Percentiles rank a stretch among this genome's conserved stretches.
Evolutionary conservation across 1,140 invertebrate genomes (phyloP).

Genomic region (Contarinia nasturtii): DNA sequence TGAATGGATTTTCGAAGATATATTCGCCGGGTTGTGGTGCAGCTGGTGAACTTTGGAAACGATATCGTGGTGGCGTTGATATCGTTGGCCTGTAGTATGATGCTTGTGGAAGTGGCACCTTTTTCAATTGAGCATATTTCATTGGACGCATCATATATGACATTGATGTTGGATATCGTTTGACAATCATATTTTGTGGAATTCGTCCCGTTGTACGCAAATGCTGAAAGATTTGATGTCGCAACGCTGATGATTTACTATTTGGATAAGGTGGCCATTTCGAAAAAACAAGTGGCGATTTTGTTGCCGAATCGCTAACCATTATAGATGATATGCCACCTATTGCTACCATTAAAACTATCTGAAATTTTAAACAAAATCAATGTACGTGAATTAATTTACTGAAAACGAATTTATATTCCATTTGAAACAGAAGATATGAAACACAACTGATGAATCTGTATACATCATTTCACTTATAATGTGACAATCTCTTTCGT

Average conservation of each 20-base stretch:
- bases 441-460: too few species aligned
- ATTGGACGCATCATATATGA: neutral
- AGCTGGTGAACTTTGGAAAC: neutral
- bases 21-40: conserved; percentile 1
- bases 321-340: neutral
- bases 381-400: too few species aligned
- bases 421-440: too few species aligned
- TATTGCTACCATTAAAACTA: too few species aligned
- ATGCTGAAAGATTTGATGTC: neutral
- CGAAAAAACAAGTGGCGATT: neutral
- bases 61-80: neutral
- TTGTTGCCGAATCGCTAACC: neutral
- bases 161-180: neutral
- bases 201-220: neutral
- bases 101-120: neutral
- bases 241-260: neutral
- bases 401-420: too few species aligned
- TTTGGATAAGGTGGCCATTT: neutral
- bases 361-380: too few species aligned
- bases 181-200: too few species aligned
- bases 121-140: neutral
- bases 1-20: conserved; percentile 1
- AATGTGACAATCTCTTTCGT: too few species aligned
- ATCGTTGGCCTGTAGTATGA: neutral
- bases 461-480: too few species aligned